Base-by-base conservation (phyloP, 2,888 invertebrate genomes). In the Craniophora ligustri region DNA sequence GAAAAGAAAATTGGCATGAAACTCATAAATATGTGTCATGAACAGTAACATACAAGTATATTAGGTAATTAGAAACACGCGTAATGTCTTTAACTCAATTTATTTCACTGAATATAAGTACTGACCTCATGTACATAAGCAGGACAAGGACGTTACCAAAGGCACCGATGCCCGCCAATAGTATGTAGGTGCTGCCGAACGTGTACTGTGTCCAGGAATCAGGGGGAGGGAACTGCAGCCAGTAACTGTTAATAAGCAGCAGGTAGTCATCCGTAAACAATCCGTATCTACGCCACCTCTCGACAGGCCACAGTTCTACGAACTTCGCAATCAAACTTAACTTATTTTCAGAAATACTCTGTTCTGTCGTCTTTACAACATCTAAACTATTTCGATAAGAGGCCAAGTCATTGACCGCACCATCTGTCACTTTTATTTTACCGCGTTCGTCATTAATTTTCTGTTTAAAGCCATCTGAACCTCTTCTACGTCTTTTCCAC, bases 101-200 rank as follows among this genome's bases (percentile, higher is more conserved):
- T 2, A 5, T 28, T 28, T 28, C 2, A 18, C 3, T 7, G 8
- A 11, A 38, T 10, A 38, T 30, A n/a, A n/a, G n/a, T n/a, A 89
- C 94, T 94, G 80, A 96, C 96, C 95, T 95, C 70, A 94, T 82
- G 81, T 96, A 96, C 95, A 97, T 95, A 65, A 95, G 94, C 57
- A 97, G 94, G 38, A 97, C 97, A 28, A 96, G 89, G 5, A 94
- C 90, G 80, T 97, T 97, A 46, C 97, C 97, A 31, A 93, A 88
- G 49, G 94, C 91, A 6, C 97, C 97, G 23, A 95, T 82, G 2
- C 94, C 76, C 84, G 95, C 94, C 77, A 97, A 92, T 23, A 95
- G 72, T 16, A 94, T 79, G 80, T 97, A 96, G 19, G 96, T 75
- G 10, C 87, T 86, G 7, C 95, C 96, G 61, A 97, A 86, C 0